These are phyloP conservation scores for Celastrina argiolus DNA, from an alignment of 2,888 invertebrate species.

Conservation along the genomic window DNA sequence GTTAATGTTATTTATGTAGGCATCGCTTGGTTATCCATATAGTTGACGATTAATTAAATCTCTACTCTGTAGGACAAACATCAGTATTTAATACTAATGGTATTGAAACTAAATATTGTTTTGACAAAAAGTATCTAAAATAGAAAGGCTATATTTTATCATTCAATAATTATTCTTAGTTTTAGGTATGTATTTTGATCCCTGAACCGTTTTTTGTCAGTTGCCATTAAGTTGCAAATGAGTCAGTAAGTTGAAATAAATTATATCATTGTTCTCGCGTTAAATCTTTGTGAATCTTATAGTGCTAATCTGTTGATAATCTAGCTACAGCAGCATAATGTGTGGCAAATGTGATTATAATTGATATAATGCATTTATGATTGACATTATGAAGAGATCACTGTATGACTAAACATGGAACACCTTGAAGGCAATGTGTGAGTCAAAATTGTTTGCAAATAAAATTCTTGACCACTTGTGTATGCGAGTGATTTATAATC, in stretches of 20 bases:
- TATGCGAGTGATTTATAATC: background rate
- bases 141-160: background rate
- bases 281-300: background rate
- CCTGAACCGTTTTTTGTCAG: background rate
- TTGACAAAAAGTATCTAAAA: background rate
- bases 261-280: background rate
- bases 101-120: background rate
- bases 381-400: background rate
- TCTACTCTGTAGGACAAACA: conserved; percentile 7
- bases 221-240: too few relatives aligned
- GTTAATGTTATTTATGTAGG: background rate
- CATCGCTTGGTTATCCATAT: background rate
- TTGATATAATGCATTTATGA: conserved; percentile 2
- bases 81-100: conserved; percentile 12
- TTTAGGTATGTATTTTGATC: background rate
- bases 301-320: background rate
- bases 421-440: background rate
- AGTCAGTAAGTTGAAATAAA: background rate
- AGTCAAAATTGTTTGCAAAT: conserved; percentile 1
- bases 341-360: background rate
- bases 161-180: background rate
- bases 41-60: conserved; percentile 5
- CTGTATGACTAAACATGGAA: background rate
- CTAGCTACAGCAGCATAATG: background rate
- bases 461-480: background rate